Percentiles rank a stretch among this genome's conserved stretches.
phyloP scores from a whole-genome alignment of 2,797 vertebrate species.

The Lutjanus argentimaculatus region DNA sequence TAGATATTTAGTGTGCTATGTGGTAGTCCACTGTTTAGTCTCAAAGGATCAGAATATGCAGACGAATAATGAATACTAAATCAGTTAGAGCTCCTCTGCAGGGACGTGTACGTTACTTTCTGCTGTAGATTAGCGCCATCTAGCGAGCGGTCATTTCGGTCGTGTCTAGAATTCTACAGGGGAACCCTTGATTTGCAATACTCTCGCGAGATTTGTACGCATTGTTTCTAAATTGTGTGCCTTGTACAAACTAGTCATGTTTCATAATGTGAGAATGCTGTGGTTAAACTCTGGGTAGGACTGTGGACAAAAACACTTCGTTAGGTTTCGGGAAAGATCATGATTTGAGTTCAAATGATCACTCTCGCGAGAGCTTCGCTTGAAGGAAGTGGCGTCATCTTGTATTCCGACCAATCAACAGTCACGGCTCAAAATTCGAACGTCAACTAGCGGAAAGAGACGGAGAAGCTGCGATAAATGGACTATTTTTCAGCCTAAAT shows the following conservation, averaged over 20 bases:
- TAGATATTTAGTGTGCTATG: constrained; percentile 24
- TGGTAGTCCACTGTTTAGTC: constrained; percentile 5
- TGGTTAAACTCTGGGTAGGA: too few species aligned
- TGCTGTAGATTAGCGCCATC: constrained; percentile 53
- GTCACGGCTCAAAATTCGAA: constrained; percentile 76
- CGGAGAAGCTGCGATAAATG: not conserved
- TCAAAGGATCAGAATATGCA: constrained; percentile 23
- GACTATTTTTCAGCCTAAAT: not conserved
- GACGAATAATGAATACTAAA: constrained; percentile 33
- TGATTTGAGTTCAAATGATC: too few species aligned
- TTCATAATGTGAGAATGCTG: too few species aligned
- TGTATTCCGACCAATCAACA: constrained; percentile 69
- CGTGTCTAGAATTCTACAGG: too few species aligned
- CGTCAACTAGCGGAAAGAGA: constrained; percentile 6
- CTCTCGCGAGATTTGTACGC: too few species aligned
- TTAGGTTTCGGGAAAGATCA: too few species aligned
- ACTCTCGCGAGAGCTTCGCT: not conserved
- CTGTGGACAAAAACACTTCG: too few species aligned
- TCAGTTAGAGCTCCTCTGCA: not conserved
- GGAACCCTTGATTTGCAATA: too few species aligned
- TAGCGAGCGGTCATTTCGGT: not conserved
- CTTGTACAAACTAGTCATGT: too few species aligned
- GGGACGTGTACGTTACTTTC: not conserved
- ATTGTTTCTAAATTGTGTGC: too few species aligned
- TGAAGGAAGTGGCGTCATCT: constrained; percentile 64